Evolutionary conservation across 2,113 vertebrate species (phyloP), one percentile per base, ranked within the genome.

Genomic region (Rhombomys opimus): DNA sequence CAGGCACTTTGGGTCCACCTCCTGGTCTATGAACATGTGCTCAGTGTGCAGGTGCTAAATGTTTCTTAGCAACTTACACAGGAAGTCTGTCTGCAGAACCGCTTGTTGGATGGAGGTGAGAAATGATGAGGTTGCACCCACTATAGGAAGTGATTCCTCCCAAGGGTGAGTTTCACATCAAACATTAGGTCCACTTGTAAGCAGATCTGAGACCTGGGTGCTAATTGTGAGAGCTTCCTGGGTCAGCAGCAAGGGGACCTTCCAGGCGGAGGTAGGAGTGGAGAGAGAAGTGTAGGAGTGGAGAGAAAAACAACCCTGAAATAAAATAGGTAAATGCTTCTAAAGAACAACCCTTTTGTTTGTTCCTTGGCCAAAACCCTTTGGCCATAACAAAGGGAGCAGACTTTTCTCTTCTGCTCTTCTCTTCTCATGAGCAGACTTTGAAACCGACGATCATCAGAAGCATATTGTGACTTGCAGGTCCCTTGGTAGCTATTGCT

Each of bases 171-270:
- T 54, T 88, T 84, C 67, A 54, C 59, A 38, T 35, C 32, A 67
- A 72, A 75, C 72, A 81, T 13, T 61, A 88, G 32, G 18, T 63
- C 10, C n/a, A 17, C 81, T 80, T 88, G 85, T 18, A 76, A 91
- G 38, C 70, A 68, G 65, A 70, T 63, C 92, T 96, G 86, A 96
- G 90, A 88, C 95, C 76, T 89, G 52, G 73, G 61, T 67, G 57
- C 41, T 91, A 38, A 89, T 35, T 65, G 41, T 41, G n/a, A 94
- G 52, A 41, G 38, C 27, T 41, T 59, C 27, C 22, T 77, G 54
- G 5, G 38, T n/a, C n/a, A 61, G 52, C 59, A n/a, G 15, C 59
- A 77, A 82, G 14, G 12, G 18, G 41, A 50, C 46, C 61, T 86
- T 90, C 22, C 11, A 0, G 10, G 25, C 14, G n/a, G 38, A 5